Evolutionary conservation across 2,113 vertebrate genomes (phyloP).

Genomic region (Pelobates fuscus): DNA sequence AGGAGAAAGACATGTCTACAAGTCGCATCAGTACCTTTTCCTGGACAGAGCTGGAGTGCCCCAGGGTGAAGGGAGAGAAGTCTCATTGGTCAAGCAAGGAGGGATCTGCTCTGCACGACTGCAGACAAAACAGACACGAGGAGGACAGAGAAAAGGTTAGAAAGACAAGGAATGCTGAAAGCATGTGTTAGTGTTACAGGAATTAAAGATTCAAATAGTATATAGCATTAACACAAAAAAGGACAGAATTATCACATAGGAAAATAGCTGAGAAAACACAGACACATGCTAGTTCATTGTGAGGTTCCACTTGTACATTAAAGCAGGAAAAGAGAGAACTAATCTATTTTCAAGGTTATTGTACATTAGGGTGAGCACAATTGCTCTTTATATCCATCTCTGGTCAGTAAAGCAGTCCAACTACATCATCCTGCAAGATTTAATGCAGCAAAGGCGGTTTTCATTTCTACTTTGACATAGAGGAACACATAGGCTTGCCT

Average conservation of each 20-base stretch:
- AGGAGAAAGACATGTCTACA: background rate
- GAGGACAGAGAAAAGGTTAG: conserved; percentile 70
- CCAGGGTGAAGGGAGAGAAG: conserved; percentile 98
- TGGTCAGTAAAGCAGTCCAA: background rate
- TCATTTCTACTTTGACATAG: too few species aligned
- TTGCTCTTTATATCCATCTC: background rate
- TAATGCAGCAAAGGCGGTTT: background rate
- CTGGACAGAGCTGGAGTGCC: conserved; percentile 97
- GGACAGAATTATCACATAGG: conserved; percentile 15
- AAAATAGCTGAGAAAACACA: conserved; percentile 14
- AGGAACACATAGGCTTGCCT: too few species aligned
- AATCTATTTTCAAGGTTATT: background rate
- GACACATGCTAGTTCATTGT: background rate
- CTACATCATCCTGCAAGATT: background rate
- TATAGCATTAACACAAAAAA: background rate
- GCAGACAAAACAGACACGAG: conserved; percentile 76
- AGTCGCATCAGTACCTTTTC: conserved; percentile 88
- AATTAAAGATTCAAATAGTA: conserved; percentile 42
- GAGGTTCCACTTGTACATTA: background rate
- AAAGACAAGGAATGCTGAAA: conserved; percentile 61
- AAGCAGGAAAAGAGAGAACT: background rate
- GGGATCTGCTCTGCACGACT: conserved; percentile 97
- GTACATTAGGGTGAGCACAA: background rate
- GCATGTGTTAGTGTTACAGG: conserved; percentile 73
- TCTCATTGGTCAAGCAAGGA: conserved; percentile 98